Base-by-base conservation (phyloP, 2,113 vertebrate species). In the Phyllopteryx taeniolatus region DNA sequence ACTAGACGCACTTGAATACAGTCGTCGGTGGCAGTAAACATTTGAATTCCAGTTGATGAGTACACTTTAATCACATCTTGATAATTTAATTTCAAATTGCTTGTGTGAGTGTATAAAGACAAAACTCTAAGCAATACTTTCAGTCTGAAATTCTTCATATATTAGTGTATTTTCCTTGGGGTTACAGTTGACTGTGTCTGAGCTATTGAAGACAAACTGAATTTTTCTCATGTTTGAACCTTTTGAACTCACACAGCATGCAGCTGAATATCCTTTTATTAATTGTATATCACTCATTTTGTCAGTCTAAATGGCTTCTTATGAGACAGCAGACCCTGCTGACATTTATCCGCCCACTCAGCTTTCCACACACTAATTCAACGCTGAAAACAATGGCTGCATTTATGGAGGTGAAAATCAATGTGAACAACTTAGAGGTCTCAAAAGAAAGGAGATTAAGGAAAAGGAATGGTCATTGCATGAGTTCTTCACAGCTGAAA, bases 271-370 rank as follows among this genome's bases (percentile, higher is more conserved):
- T 33, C 17, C 57, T 17, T 39, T 43, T 70, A 15, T 33, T 33
- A 31, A 71, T 14, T 31, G 27, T 46, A 69, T 67, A 73, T 76
- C 74, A 75, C 62, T 75, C 47, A 73, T 75, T 39, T 51, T 60
- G 66, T 39, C 51, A 65, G 54, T 60, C 63, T 69, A 83, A 81
- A 75, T 49, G 61, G 43, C 2, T 8, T 70, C 69, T 86, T 74
- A 86, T 79, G 76, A 81, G 79, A 77, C 71, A 60, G 31, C 72
- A 71, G 80, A 86, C 77, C 74, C 81, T 13, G 35, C 77, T 54
- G 68, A 77, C 75, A 63, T 53, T 11, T 70, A 77, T 64, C 70
- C 62, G 57, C 47, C 46, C 44, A 80, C 74, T 74, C 74, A 80
- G 76, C 75, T 67, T 64, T 49, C 22, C 62, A n/a, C 59, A 33